phyloP scores from a whole-genome alignment of 2,113 vertebrate species.

The Ameiurus melas region DNA sequence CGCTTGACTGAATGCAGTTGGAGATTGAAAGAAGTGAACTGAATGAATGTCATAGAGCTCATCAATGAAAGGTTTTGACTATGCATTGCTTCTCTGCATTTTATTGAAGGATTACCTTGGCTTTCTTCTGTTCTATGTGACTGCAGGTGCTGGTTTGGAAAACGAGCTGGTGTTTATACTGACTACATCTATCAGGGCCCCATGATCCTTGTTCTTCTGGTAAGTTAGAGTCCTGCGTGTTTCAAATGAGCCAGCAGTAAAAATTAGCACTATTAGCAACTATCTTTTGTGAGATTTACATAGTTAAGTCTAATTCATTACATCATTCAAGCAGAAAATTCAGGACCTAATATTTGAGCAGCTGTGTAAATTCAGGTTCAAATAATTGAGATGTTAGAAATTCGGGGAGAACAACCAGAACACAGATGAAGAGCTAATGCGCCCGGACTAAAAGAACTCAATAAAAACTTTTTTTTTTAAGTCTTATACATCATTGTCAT shows the following conservation, averaged over 20 bases:
- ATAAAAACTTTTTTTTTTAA: background rate
- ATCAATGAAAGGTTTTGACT: background rate
- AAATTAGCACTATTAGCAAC: background rate
- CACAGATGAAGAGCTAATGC: background rate
- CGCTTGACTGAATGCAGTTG: background rate
- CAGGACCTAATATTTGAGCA: background rate
- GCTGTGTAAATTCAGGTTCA: background rate
- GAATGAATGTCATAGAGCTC: background rate
- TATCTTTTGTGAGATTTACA: background rate
- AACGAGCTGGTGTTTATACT: constrained; percentile 87
- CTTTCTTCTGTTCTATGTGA: constrained; percentile 1
- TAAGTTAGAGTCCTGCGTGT: constrained; percentile 54
- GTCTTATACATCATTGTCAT: background rate
- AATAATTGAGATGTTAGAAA: background rate
- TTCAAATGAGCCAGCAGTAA: background rate
- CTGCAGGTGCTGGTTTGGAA: constrained; percentile 98
- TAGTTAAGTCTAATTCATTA: background rate
- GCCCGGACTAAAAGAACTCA: background rate
- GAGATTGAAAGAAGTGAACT: constrained; percentile 1
- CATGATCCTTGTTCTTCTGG: constrained; percentile 96
- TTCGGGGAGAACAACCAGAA: background rate
- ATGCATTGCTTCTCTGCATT: background rate
- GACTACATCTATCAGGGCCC: constrained; percentile 99
- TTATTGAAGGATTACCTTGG: background rate
- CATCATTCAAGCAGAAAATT: background rate